phyloP scores from a whole-genome alignment of 2,888 invertebrate species.

The Parnassius glacialis region DNA sequence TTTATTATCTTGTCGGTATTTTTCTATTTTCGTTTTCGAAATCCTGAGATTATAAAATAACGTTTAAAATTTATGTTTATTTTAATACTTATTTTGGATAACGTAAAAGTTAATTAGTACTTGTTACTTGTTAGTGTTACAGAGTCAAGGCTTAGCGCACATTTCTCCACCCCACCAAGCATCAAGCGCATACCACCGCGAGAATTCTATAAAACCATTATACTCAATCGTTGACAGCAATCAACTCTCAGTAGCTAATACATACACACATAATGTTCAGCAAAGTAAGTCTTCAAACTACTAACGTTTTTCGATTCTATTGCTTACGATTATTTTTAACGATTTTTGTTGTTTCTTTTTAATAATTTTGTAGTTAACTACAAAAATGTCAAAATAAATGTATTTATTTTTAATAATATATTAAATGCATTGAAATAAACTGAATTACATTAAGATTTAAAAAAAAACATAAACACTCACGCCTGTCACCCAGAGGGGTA shows the following conservation, averaged over 20 bases:
- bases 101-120: no score
- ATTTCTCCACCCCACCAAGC: constrained; percentile 40
- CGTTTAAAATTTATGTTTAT: no score
- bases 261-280: constrained; percentile 61
- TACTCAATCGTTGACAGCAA: constrained; percentile 53
- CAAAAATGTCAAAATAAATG: no score
- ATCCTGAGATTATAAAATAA: no score
- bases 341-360: neutral
- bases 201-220: constrained; percentile 63
- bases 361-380: no score
- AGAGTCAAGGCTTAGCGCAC: constrained; percentile 30
- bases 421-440: neutral
- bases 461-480: no score
- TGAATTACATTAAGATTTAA: neutral
- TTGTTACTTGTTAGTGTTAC: constrained; percentile 7
- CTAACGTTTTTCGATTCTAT: neutral
- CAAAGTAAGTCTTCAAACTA: constrained; percentile 52
- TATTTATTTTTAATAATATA: neutral
- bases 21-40: no score
- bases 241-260: constrained; percentile 53
- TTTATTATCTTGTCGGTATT: no score
- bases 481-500: no score
- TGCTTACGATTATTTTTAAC: neutral
- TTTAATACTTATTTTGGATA: no score
- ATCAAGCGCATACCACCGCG: constrained; percentile 33